A percentile compares a stretch with the other conserved stretches of the same genome.
These are phyloP conservation scores for Rhipidura dahli DNA, from an alignment of 2,113 vertebrate species.

Conservation along the genomic window DNA sequence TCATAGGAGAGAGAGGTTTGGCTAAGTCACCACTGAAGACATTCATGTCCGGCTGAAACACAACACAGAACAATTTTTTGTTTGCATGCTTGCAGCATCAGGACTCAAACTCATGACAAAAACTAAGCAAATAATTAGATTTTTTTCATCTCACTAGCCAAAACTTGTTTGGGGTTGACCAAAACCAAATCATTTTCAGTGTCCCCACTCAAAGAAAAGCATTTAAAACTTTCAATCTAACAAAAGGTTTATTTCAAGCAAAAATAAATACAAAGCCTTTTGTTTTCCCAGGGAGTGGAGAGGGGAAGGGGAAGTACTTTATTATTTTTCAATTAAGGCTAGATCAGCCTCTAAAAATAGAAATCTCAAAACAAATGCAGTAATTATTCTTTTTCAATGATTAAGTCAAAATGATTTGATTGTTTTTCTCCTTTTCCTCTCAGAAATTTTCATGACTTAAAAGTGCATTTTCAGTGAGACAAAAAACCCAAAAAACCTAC, in stretches of 20 bases:
- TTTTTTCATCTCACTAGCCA: slow-evolving; percentile 5
- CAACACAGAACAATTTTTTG: not conserved
- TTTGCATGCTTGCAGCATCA: not conserved
- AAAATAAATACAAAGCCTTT: slow-evolving; percentile 39
- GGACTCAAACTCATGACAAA: not conserved
- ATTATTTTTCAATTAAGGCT: slow-evolving; percentile 36
- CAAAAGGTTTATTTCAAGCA: slow-evolving; percentile 27
- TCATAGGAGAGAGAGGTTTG: not conserved
- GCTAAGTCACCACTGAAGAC: not conserved
- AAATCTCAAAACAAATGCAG: not conserved
- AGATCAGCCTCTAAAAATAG: slow-evolving; percentile 23
- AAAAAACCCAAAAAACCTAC: not conserved
- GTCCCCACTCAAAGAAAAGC: not conserved
- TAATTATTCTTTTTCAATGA: not conserved
- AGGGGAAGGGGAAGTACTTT: slow-evolving; percentile 28
- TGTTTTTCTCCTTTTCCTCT: not conserved
- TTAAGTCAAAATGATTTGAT: not conserved
- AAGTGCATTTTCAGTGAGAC: not conserved
- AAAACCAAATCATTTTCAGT: not conserved
- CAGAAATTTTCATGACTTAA: not conserved
- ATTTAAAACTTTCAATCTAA: not conserved
- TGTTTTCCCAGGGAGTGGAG: slow-evolving; percentile 20
- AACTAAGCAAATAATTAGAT: not conserved
- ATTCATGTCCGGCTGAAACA: not conserved
- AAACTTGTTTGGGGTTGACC: not conserved